Evolutionary conservation across 2,113 vertebrate species (phyloP), one percentile per base, ranked within the genome.

Genomic region (Otis tarda): DNA sequence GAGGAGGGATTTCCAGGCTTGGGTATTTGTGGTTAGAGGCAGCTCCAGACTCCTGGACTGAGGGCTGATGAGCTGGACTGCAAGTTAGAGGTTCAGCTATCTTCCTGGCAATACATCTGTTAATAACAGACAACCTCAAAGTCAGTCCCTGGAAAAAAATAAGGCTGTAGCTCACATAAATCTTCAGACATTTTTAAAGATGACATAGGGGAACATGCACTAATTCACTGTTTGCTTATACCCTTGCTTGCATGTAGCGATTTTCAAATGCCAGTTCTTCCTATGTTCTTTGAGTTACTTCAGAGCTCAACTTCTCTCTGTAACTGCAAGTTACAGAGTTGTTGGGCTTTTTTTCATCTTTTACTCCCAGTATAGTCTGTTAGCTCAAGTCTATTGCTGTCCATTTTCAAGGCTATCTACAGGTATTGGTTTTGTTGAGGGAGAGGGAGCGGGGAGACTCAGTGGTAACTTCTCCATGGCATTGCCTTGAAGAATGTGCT

Each of bases 1-100:
- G 74, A 94, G 74, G 6, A 94, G 59, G n/a, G 53, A 76, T 94
- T 94, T 92, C 57, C 65, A 94, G 61, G 45, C 65, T 84, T 53
- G 24, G 8, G 30, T 74, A 12, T 79, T 57, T 87, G 83, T 85
- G 81, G 80, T 94, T 82, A 92, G 33, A 79, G 0, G 2, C 28
- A 81, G 56, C 30, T 88, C 52, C 13, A 31, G 59, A n/a, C 47
- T 67, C 41, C 25, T 13, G 57, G 41, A 65, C 50, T 24, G 10
- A 52, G 39, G 43, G 25, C 18, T 0, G 0, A 90, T 27, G 50
- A 85, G 13, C 24, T 31, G 28, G 52, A 83, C 7, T 82, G 20
- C 41, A 83, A 73, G 43, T 52, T 13, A 64, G 53, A 82, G 24
- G 49, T 74, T 89, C 69, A 59, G 55, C 64, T 61, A 65, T 83